phyloP scores from a whole-genome alignment of 2,113 vertebrate genomes.

The Heterochromis multidens region DNA sequence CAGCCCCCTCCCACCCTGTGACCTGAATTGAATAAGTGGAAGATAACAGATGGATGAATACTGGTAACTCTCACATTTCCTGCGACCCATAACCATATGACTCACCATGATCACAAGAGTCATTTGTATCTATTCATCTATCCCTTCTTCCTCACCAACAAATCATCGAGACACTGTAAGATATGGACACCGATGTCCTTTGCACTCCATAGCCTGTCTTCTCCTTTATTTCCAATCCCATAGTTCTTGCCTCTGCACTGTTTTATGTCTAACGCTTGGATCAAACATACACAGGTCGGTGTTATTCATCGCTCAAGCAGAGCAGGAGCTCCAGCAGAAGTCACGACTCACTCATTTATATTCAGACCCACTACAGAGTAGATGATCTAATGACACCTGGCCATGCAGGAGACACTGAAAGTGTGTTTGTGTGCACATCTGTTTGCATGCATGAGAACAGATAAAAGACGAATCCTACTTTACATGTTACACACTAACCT shows the following conservation, averaged over 20 bases:
- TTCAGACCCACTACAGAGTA: constrained; percentile 56
- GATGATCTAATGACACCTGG: constrained; percentile 52
- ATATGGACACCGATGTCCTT: not conserved
- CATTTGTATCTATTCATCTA: not conserved
- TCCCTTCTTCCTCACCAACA: not conserved
- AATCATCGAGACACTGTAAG: not conserved
- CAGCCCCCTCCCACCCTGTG: not conserved
- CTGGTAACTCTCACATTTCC: not conserved
- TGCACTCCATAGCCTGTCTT: not conserved
- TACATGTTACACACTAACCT: not conserved
- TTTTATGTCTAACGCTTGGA: not conserved
- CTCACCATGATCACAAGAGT: not conserved
- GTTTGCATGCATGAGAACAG: not conserved
- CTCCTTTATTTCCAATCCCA: not conserved
- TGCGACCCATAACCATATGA: not conserved
- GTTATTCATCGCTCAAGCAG: not conserved
- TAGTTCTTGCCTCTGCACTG: not conserved
- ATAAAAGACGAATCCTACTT: not conserved
- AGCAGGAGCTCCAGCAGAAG: constrained; percentile 23
- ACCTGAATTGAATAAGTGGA: not conserved
- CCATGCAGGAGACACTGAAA: constrained; percentile 4
- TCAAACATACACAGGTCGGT: not conserved
- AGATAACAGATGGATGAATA: not conserved
- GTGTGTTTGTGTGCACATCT: not conserved
- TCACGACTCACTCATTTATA: constrained; percentile 72